phyloP scores from a whole-genome alignment of 2,888 invertebrate species.

The Tipula lateralis region DNA sequence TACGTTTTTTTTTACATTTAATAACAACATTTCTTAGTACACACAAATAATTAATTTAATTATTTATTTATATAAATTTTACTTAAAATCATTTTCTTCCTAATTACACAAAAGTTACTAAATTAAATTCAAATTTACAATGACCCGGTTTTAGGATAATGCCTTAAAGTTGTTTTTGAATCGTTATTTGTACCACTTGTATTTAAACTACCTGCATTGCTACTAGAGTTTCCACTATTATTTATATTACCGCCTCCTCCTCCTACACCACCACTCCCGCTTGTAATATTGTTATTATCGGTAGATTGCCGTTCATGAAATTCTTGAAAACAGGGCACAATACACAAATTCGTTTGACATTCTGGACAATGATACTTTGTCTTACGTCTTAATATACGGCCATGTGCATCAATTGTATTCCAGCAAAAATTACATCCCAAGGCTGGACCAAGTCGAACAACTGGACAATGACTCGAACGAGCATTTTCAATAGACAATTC shows the following conservation, averaged over 20 bases:
- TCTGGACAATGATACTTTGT: constrained; percentile 88
- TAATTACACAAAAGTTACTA: constrained; percentile 12
- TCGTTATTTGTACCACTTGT: constrained; percentile 34
- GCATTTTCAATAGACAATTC: constrained; percentile 49
- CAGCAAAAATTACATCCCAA: constrained; percentile 86
- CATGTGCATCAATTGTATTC: constrained; percentile 82
- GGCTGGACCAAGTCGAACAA: constrained; percentile 75
- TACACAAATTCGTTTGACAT: constrained; percentile 82
- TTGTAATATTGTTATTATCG: constrained; percentile 36
- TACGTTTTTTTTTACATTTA: background rate
- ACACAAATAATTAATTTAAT: constrained; percentile 28
- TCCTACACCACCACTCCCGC: background rate
- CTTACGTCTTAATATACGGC: constrained; percentile 74
- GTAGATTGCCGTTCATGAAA: constrained; percentile 63
- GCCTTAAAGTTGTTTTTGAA: constrained; percentile 37
- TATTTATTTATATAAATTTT: background rate
- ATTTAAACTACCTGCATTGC: background rate
- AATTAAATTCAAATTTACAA: constrained; percentile 40
- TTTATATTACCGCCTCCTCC: background rate
- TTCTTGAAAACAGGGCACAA: constrained; percentile 84
- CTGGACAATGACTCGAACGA: constrained; percentile 77
- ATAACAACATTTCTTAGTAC: constrained; percentile 4
- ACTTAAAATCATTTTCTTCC: background rate
- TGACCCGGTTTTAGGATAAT: constrained; percentile 48
- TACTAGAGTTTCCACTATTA: constrained; percentile 14